Percentiles rank a stretch among this genome's conserved stretches.
Evolutionary conservation across 2,113 vertebrate species (phyloP).

Genomic region (Phyllostomus hastatus): DNA sequence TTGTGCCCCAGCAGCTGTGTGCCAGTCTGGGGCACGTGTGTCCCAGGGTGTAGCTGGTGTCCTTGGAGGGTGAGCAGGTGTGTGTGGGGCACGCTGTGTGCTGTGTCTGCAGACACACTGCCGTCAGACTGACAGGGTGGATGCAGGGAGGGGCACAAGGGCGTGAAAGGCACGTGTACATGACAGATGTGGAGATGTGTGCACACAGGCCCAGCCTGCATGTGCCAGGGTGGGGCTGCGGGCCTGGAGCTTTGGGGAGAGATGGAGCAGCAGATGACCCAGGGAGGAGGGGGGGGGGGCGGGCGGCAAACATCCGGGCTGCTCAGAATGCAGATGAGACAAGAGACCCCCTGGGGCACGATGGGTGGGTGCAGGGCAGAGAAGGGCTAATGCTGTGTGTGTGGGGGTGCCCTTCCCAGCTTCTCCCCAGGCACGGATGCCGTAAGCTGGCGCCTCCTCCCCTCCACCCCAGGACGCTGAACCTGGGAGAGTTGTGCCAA

Average conservation of each 20-base stretch:
- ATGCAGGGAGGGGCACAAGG: not conserved
- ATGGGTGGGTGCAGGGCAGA: not conserved
- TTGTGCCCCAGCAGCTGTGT: not conserved
- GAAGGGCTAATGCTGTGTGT: accelerated
- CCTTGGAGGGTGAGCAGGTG: accelerated
- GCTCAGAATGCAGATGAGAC: not conserved
- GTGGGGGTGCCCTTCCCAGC: not conserved
- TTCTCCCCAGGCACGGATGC: not conserved
- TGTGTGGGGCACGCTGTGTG: not conserved
- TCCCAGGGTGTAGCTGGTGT: not conserved
- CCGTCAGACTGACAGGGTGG: not conserved
- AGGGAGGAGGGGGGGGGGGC: not conserved
- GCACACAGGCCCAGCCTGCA: not conserved
- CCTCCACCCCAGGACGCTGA: not conserved
- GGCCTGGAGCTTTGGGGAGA: not conserved
- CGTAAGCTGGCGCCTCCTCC: not conserved
- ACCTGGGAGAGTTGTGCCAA: not conserved
- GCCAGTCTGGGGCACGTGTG: not conserved
- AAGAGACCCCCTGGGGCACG: not conserved
- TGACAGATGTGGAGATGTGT: not conserved
- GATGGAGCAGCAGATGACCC: not conserved
- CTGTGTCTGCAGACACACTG: not conserved
- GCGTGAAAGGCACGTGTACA: accelerated
- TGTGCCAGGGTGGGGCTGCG: not conserved
- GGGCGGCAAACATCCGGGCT: too few species aligned